phyloP scores from a whole-genome alignment of 2,888 invertebrate genomes.

The Ectemnius cavifrons region DNA sequence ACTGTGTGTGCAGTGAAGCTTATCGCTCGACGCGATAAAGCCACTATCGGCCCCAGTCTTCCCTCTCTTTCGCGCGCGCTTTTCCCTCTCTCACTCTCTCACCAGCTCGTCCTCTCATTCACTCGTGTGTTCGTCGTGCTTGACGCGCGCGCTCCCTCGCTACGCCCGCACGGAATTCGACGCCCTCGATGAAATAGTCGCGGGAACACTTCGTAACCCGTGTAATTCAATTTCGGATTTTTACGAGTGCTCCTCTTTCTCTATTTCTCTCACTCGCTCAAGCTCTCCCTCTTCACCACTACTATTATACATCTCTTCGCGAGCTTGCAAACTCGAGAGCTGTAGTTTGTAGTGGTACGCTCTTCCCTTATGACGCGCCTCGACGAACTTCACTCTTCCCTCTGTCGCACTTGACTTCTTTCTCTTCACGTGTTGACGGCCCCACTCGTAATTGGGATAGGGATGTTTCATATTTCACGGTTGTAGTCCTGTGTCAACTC shows the following conservation, averaged over 20 bases:
- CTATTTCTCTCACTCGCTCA: not conserved
- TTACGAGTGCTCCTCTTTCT: not conserved
- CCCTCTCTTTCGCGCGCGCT: conserved; percentile 9
- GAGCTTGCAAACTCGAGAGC: too few relatives aligned
- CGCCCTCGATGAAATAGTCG: not conserved
- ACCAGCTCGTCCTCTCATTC: not conserved
- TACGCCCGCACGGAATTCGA: not conserved
- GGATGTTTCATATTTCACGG: too few relatives aligned
- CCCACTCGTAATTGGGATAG: too few relatives aligned
- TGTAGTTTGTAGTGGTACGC: not conserved
- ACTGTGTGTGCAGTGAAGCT: conserved; percentile 38
- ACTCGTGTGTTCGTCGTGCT: not conserved
- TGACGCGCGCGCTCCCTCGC: too few relatives aligned
- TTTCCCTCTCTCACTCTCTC: conserved; percentile 18
- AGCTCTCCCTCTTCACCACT: too few relatives aligned
- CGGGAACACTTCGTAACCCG: conserved; percentile 15
- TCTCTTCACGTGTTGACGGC: too few relatives aligned
- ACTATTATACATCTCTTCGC: too few relatives aligned
- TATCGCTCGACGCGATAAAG: conserved; percentile 53
- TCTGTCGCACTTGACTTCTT: not conserved
- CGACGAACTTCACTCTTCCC: not conserved
- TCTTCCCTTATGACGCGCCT: not conserved
- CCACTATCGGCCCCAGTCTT: conserved; percentile 45
- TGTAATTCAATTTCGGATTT: conserved; percentile 18
- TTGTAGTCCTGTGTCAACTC: too few relatives aligned